phyloP scores from a whole-genome alignment of 2,888 invertebrate species.

The Rhimphoctona megacephalus region DNA sequence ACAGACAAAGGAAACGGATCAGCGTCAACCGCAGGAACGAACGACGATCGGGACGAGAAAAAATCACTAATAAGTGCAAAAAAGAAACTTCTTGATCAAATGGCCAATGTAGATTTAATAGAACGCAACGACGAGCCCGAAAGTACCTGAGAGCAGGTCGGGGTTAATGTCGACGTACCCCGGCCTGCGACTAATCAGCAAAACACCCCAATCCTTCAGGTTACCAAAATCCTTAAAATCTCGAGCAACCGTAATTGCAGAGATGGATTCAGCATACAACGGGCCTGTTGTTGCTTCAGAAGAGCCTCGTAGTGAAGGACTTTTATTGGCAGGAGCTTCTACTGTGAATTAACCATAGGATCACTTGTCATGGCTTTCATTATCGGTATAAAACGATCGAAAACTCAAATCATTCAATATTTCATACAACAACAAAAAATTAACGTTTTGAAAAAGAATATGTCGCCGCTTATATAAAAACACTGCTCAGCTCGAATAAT shows the following conservation, averaged over 20 bases:
- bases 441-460: background rate
- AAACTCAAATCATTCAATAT: background rate
- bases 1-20: constrained; percentile 66
- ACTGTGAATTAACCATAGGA: background rate
- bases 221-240: constrained; percentile 71
- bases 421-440: background rate
- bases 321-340: background rate
- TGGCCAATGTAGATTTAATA: constrained; percentile 79
- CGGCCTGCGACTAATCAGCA: constrained; percentile 70
- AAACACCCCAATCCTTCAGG: constrained; percentile 69
- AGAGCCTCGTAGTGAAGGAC: constrained; percentile 81
- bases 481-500: background rate
- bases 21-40: constrained; percentile 4
- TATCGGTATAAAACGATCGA: background rate
- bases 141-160: constrained; percentile 80
- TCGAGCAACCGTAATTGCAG: constrained; percentile 73
- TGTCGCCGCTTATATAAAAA: background rate
- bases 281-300: constrained; percentile 86
- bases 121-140: constrained; percentile 78
- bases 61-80: constrained; percentile 42
- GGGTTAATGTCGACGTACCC: constrained; percentile 77
- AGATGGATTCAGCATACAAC: constrained; percentile 85
- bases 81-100: constrained; percentile 66
- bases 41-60: constrained; percentile 48
- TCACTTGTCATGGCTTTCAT: background rate